Base-by-base conservation (phyloP, 1,140 invertebrate species). In the Leptopilina clavipes region DNA sequence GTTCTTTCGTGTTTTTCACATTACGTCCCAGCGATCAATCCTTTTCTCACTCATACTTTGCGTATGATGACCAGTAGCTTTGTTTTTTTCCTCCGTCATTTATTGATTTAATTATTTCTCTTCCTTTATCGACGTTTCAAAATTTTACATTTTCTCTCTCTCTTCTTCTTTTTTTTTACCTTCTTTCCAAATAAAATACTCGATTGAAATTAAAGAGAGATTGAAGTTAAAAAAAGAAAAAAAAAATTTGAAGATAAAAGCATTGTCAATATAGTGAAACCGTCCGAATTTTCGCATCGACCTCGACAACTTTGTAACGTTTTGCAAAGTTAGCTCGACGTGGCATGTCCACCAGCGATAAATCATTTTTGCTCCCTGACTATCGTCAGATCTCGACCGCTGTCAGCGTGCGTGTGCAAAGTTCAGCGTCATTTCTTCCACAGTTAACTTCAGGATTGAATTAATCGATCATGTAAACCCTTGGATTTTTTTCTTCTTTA, bases 281-380 rank as follows among this genome's bases (percentile, higher is more conserved):
- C 22, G 25, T 73, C n/a, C 25, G 40, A 75, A 75, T 75, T 75
- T 77, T 70, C 37, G 71, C 25, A 73, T 71, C 22, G 37, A 18
- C 44, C 48, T 72, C 31, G 59, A 54, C 70, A 52, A 71, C 70
- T 74, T 75, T 72, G 71, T 73, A 18, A 59, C 56, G 73, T 79
- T 40, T 48, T 75, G 52, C 70, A 72, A 72, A 74, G 72, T 72
- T 76, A 72, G 74, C 72, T 79, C 52, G 44, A 79, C 78, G 77
- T 85, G 82, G 84, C 86, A 82, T 86, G 85, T 86, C 85, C 81
- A 79, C 44, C 78, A 79, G 72, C 79, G 81, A 84, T 89, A 87
- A 88, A 88, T 89, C 85, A 89, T 87, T 84, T 87, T 85, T 84
- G 76, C 81, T 86, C 81, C 76, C 80, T 80, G 71, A 73, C 75